Percentiles rank a stretch among this genome's conserved stretches.
Conservation (phyloP, 35 echinoderm and acorn worm genomes). For the Anneissia japonica region DNA sequence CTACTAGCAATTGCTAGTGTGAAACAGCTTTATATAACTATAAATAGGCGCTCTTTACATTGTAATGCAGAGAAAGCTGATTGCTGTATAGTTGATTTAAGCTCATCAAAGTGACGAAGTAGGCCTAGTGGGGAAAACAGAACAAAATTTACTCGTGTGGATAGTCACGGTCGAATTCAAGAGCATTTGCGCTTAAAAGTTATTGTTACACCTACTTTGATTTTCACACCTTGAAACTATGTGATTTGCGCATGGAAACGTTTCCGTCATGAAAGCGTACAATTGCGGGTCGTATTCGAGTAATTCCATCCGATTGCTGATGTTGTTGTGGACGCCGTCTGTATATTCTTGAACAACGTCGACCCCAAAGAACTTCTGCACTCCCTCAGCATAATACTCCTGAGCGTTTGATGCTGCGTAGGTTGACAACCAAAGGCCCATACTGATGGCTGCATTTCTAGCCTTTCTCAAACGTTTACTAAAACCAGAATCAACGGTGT, state of each 20-base stretch:
- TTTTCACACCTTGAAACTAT: slow-evolving; percentile 51
- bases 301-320: slow-evolving; percentile 42
- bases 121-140: no score
- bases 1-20: no score
- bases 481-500: slow-evolving; percentile 22
- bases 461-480: not conserved
- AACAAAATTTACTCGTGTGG: no score
- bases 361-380: slow-evolving; percentile 59
- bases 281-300: slow-evolving; percentile 34
- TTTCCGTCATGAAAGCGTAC: slow-evolving; percentile 29
- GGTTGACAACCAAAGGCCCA: slow-evolving; percentile 19
- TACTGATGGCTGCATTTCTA: not conserved
- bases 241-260: slow-evolving; percentile 57
- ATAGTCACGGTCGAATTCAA: no score
- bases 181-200: no score
- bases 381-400: slow-evolving; percentile 68
- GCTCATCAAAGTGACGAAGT: no score
- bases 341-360: slow-evolving; percentile 12
- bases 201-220: slow-evolving; percentile 37
- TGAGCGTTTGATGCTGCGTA: slow-evolving; percentile 11
- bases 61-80: no score
- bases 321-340: slow-evolving; percentile 39
- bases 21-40: no score
- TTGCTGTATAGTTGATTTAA: no score
- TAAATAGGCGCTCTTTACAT: no score